These are phyloP conservation scores for Chunga burmeisteri DNA, from an alignment of 2,113 vertebrate species.

Conservation along the genomic window DNA sequence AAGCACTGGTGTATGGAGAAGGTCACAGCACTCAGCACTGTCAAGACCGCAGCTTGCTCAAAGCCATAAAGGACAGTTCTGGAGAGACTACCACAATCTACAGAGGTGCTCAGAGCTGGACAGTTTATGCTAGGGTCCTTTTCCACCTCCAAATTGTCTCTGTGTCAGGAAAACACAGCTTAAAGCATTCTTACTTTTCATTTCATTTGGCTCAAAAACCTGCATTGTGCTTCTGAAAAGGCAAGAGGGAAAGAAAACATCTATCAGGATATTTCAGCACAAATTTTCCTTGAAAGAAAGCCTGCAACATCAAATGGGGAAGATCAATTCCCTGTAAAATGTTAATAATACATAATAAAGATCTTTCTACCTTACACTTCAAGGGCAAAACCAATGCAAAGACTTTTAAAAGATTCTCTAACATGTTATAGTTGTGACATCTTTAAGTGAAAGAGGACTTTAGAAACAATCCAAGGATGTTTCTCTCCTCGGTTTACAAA, in stretches of 20 bases:
- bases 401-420: not conserved
- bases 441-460: not conserved
- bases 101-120: not conserved
- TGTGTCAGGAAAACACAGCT: not conserved
- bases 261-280: not conserved
- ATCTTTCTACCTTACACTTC: not conserved
- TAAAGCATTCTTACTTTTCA: not conserved
- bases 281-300: not conserved
- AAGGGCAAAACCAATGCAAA: not conserved
- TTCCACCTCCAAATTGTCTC: not conserved
- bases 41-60: not conserved
- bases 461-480: not conserved
- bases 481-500: not conserved
- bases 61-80: not conserved
- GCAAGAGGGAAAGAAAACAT: not conserved
- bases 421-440: not conserved
- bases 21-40: not conserved
- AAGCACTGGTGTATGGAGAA: not conserved
- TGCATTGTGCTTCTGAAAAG: not conserved
- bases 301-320: not conserved
- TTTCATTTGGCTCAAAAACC: not conserved
- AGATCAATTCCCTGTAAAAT: not conserved
- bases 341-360: not conserved
- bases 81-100: not conserved
- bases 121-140: not conserved